Evolutionary conservation across 2,888 invertebrate genomes (phyloP), one percentile per base, ranked within the genome.

Genomic region (Priapulus caudatus): DNA sequence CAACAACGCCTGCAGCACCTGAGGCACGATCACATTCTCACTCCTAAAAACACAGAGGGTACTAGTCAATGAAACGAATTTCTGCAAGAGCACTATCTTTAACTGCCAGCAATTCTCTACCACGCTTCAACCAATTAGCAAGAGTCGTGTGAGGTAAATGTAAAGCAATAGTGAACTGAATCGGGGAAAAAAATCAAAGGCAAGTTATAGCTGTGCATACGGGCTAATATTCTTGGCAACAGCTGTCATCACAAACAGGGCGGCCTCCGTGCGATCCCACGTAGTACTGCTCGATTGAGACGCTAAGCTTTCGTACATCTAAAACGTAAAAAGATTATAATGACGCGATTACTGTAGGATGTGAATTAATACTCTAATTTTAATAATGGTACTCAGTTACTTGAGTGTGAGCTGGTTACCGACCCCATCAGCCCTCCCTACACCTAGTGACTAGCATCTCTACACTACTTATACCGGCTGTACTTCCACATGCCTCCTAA

Each of bases 201-300:
- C n/a, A n/a, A n/a, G n/a, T n/a, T n/a, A n/a, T n/a, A n/a, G n/a
- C n/a, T n/a, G n/a, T n/a, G n/a, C n/a, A n/a, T n/a, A 92, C 91
- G 92, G 92, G 63, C 90, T 71, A 63, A 95, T 85, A 72, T 90
- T 93, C 74, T 89, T 90, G 22, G 91, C 92, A 1, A 93, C 88
- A 48, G 90, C 83, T 66, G 87, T 86, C 92, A 95, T 93, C 2
- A 97, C 80, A 68, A 88, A 97, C 1, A 97, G 76, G 0, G 92
- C 86, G 1, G 97, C 87, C 73, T 97, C 97, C 1, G 84, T 86
- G 48, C 84, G 81, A 65, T 93, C 90, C 95, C 97, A 97, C 0
- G 69, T 65, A 1, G 86, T 82, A 19, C 79, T 78, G 54, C 79
- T 78, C 0, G 83, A 80, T 52, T 76, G 73, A 61, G 60, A 61